Conservation (phyloP, 2,113 vertebrate genomes). For the Odobenus rosmarus region DNA sequence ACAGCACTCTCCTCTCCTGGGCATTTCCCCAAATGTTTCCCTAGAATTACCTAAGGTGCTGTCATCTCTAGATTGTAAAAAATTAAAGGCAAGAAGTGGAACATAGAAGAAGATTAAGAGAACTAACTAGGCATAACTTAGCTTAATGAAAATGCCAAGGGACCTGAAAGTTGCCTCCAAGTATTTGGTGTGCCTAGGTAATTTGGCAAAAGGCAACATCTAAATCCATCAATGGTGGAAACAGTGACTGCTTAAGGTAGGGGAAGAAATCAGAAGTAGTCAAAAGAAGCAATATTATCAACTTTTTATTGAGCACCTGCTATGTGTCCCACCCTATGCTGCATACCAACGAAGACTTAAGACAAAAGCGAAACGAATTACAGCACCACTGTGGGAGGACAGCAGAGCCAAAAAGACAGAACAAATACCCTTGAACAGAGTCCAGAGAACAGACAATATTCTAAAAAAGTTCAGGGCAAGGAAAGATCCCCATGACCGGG, state of each 20-base stretch:
- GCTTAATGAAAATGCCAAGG: conserved; percentile 60
- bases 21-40: conserved; percentile 59
- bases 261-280: conserved; percentile 14
- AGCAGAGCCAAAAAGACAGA: neutral
- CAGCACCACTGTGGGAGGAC: neutral
- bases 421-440: neutral
- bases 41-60: conserved; percentile 69
- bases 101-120: conserved; percentile 79
- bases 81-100: conserved; percentile 77
- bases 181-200: conserved; percentile 50
- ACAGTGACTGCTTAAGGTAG: conserved; percentile 46
- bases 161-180: conserved; percentile 68
- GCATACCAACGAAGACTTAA: neutral
- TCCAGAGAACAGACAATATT: neutral
- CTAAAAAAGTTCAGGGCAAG: neutral
- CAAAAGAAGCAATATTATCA: conserved; percentile 33
- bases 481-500: neutral
- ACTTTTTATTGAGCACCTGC: conserved; percentile 4
- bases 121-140: conserved; percentile 78
- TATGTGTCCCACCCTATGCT: neutral
- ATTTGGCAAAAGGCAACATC: conserved; percentile 49
- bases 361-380: neutral
- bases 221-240: conserved; percentile 25
- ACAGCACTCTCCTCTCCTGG: neutral
- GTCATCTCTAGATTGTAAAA: conserved; percentile 72